Conservation (phyloP, 1,140 invertebrate genomes). For the Halyomorpha halys region DNA sequence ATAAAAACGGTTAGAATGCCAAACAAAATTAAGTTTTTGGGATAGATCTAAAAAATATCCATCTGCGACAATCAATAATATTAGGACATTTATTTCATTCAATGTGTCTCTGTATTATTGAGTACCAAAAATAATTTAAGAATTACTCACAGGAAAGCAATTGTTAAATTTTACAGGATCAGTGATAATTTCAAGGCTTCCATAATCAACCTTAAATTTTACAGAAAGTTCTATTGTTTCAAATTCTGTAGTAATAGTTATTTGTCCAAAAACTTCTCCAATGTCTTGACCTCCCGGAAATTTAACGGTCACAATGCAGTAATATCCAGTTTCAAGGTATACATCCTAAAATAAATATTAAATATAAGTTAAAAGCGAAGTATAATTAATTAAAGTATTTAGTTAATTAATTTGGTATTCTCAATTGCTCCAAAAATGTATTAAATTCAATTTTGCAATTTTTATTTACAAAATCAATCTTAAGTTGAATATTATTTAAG, state of each 20-base stretch:
- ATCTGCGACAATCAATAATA: too few relatives aligned
- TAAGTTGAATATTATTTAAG: too few relatives aligned
- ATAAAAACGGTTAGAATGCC: too few relatives aligned
- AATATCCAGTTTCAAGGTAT: slow-evolving; percentile 51
- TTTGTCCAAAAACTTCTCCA: slow-evolving; percentile 55
- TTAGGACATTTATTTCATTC: too few relatives aligned
- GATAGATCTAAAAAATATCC: too few relatives aligned
- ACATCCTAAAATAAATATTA: slow-evolving; percentile 32
- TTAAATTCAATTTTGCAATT: too few relatives aligned
- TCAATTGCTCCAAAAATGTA: too few relatives aligned
- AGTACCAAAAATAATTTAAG: slow-evolving; percentile 7
- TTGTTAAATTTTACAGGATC: slow-evolving; percentile 61
- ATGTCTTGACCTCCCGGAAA: slow-evolving; percentile 57
- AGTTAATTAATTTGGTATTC: too few relatives aligned
- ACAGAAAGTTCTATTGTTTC: slow-evolving; percentile 54
- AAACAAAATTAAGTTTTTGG: too few relatives aligned
- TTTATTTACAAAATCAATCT: too few relatives aligned
- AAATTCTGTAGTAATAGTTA: slow-evolving; percentile 62
- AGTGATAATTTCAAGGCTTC: slow-evolving; percentile 47
- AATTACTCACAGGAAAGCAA: slow-evolving; percentile 67
- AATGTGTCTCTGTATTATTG: too few relatives aligned
- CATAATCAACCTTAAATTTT: slow-evolving; percentile 49
- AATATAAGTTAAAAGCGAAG: background rate
- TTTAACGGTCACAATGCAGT: slow-evolving; percentile 61
- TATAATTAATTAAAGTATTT: too few relatives aligned